Base-by-base conservation (phyloP, 1,140 invertebrate species). In the Phortica variegata region DNA sequence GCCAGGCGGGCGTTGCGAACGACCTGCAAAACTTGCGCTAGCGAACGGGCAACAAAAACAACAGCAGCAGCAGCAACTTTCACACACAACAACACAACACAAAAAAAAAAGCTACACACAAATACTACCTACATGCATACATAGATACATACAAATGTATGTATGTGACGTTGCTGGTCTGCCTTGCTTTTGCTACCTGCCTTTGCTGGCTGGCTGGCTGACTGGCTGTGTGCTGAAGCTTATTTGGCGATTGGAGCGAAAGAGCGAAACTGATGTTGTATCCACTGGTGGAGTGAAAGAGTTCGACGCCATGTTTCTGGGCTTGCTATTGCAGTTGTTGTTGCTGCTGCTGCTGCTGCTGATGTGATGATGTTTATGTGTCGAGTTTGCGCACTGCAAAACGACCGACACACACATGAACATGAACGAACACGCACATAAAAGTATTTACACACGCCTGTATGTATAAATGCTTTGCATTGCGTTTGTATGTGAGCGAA, bases 41-140 rank as follows among this genome's bases (percentile, higher is more conserved):
- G n/a, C n/a, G n/a, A n/a, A n/a, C n/a, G n/a, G n/a, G n/a, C n/a
- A n/a, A n/a, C n/a, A n/a, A n/a, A n/a, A n/a, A n/a, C n/a, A n/a
- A n/a, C n/a, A n/a, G 23, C 29, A 36, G 32, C 43, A 23, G 31
- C 20, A 47, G 55, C 60, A 65, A 68, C 63, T 68, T 68, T 68
- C 60, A 68, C 36, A 38, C 15, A 38, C 12, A 38, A 3, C 4
- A 10, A 5, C 4, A 4, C 10, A n/a, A 15, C 33, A 34, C 63
- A 57, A 66, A 60, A 56, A 54, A 50, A 62, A 46, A 43, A n/a
- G n/a, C n/a, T n/a, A 26, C 23, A 26, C 23, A 26, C 23, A 26
- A 5, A 26, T 26, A 26, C 5, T 26, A 26, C n/a, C n/a, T n/a
- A n/a, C n/a, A n/a, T n/a, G n/a, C n/a, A n/a, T n/a, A 23, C 47